Percentiles rank a stretch among this genome's conserved stretches.
phyloP scores from a whole-genome alignment of 37 sponge, comb jelly and placozoan genomes.

The Lycopodina hypogea region DNA sequence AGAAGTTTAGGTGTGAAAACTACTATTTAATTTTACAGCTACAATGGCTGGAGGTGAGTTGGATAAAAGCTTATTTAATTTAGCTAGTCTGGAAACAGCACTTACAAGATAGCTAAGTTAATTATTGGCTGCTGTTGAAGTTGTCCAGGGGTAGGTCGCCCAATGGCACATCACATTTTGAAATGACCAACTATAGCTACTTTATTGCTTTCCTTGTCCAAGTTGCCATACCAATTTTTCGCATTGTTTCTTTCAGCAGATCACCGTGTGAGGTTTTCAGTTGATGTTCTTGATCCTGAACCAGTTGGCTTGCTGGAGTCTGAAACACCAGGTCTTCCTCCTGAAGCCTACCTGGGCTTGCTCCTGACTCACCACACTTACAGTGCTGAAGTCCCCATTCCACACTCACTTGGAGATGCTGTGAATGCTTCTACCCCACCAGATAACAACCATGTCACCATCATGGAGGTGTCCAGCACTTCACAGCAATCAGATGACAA shows the following conservation, averaged over 20 bases:
- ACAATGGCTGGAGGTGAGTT: not conserved
- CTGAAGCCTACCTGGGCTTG: constrained; percentile 73
- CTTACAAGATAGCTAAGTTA: too few relatives aligned
- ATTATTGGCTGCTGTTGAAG: too few relatives aligned
- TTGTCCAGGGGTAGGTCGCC: too few relatives aligned
- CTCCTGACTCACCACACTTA: constrained; percentile 74
- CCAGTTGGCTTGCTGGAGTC: constrained; percentile 33
- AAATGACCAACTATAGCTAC: too few relatives aligned
- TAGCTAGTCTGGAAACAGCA: too few relatives aligned
- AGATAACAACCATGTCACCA: constrained; percentile 54
- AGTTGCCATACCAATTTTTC: too few relatives aligned
- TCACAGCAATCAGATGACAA: not conserved
- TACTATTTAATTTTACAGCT: too few relatives aligned
- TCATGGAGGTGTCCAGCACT: constrained; percentile 6
- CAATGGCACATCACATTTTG: too few relatives aligned
- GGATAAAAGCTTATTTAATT: not conserved
- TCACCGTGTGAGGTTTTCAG: constrained; percentile 53
- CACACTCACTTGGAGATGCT: constrained; percentile 44
- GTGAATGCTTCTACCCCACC: constrained; percentile 45
- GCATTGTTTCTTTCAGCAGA: not conserved
- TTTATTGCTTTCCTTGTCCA: too few relatives aligned
- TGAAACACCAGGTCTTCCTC: constrained; percentile 25
- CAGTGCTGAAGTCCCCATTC: constrained; percentile 43
- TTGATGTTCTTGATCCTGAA: constrained; percentile 66
- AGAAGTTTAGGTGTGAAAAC: too few relatives aligned